Conservation (phyloP, 2,113 vertebrate genomes). For the Gorsachius goisagi region DNA sequence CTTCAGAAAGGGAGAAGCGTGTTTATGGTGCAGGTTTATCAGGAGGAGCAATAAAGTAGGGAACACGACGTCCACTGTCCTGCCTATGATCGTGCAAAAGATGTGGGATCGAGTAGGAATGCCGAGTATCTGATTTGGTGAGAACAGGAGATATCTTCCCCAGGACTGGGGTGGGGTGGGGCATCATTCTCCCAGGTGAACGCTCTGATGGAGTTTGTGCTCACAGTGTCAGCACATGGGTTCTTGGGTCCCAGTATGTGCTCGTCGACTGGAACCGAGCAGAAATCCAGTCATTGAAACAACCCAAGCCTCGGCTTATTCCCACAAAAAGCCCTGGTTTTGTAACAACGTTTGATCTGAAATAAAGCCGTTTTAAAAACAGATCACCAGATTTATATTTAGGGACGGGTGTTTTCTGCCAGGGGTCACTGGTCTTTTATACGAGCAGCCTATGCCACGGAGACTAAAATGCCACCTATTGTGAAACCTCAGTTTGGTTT, state of each 20-base stretch:
- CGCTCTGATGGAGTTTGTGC: background rate
- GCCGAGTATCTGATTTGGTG: background rate
- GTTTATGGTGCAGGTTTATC: background rate
- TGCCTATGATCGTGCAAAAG: background rate
- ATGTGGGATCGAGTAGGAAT: background rate
- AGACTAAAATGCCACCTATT: constrained; percentile 35
- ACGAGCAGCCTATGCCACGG: background rate
- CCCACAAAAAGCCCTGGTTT: background rate
- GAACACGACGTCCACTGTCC: background rate
- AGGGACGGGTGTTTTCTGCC: background rate
- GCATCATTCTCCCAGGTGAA: background rate
- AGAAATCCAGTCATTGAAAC: background rate
- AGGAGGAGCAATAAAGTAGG: background rate
- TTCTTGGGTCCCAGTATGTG: background rate
- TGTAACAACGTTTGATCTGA: background rate
- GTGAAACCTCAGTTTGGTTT: constrained; percentile 23
- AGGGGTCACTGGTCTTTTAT: constrained; percentile 3
- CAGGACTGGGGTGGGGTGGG: background rate
- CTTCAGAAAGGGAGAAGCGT: background rate
- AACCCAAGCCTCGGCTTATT: background rate
- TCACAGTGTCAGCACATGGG: background rate
- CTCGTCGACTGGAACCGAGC: accelerated
- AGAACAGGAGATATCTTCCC: background rate
- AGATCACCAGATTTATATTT: background rate
- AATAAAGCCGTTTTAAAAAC: background rate